Evolutionary conservation across 2,797 vertebrate genomes (phyloP), one percentile per base, ranked within the genome.

Genomic region (Gobionotothen gibberifrons): DNA sequence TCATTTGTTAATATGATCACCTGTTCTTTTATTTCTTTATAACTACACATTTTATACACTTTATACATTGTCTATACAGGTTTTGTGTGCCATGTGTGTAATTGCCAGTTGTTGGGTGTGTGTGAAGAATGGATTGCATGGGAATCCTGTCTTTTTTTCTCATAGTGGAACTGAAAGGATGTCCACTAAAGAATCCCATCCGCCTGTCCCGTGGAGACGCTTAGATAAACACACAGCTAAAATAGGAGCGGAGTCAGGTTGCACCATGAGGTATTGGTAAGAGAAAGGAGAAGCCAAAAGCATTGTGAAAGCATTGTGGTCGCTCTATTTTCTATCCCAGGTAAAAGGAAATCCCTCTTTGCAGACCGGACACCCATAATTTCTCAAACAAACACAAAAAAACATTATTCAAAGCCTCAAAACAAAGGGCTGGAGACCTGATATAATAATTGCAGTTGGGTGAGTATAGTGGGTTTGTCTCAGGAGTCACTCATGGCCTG

Each of bases 211-310:
- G 76, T 81, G 74, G 93, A 93, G 94, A 94, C 87, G 63, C 84
- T 93, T 93, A 92, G 93, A 92, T 93, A 94, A 95, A 94, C 93
- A 93, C 92, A 85, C 72, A 78, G 82, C 81, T 90, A 89, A 93
- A 93, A 94, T 87, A 88, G 89, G 84, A 52, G 62, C 67, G 82
- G 93, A 90, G 90, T 95, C 91, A 39, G 82, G 89, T 95, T 94
- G 83, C 94, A 90, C 74, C 89, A 83, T 72, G 80, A 88, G 87
- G 85, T 83, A 85, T 78, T 89, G 65, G 85, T 88, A 85, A 88
- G 89, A 94, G 92, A 94, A 94, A 93, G 81, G 85, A 84, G 84
- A 78, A 81, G 79, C 82, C 87, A 88, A 92, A 92, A 81, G 90
- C 90, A 90, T 92, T 93, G 93, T 93, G 88, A 78, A 89, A 76